Evolutionary conservation across 92 coral and sea anemone genomes (phyloP).

Genomic region (Epizoanthus illoricatus): DNA sequence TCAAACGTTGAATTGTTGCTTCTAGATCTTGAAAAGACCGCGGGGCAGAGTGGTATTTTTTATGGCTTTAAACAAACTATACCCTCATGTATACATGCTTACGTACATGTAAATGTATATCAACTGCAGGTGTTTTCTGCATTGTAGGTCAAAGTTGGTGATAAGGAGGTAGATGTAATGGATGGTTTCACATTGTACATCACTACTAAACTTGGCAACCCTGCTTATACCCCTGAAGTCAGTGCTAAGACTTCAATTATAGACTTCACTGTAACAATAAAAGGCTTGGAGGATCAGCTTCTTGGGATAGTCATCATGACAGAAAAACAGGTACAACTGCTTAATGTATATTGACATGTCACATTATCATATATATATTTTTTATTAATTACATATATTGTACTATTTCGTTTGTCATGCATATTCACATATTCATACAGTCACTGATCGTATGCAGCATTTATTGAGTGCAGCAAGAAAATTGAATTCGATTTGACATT

Average conservation of each 20-base stretch:
- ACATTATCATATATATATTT: background rate
- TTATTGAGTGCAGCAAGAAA: no score
- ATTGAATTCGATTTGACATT: no score
- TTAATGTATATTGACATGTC: background rate
- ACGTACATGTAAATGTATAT: no score
- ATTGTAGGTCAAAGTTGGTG: constrained; percentile 96
- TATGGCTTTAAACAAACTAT: no score
- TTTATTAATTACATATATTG: no score
- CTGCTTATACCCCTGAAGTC: constrained; percentile 98
- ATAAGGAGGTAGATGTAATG: constrained; percentile 97
- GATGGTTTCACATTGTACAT: constrained; percentile 91
- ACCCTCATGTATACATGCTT: no score
- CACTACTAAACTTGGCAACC: constrained; percentile 99
- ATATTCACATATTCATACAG: no score
- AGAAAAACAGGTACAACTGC: constrained; percentile 84
- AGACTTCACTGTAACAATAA: constrained; percentile 99
- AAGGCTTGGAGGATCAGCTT: constrained; percentile 99
- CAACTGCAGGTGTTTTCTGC: background rate
- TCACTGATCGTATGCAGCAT: no score
- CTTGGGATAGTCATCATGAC: constrained; percentile 94
- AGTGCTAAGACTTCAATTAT: constrained; percentile 99
- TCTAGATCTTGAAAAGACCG: no score
- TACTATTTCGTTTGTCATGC: no score
- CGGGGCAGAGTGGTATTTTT: no score
- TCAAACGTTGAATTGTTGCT: no score